phyloP scores from a whole-genome alignment of 1,140 invertebrate species.

The Lucilia cuprina region DNA sequence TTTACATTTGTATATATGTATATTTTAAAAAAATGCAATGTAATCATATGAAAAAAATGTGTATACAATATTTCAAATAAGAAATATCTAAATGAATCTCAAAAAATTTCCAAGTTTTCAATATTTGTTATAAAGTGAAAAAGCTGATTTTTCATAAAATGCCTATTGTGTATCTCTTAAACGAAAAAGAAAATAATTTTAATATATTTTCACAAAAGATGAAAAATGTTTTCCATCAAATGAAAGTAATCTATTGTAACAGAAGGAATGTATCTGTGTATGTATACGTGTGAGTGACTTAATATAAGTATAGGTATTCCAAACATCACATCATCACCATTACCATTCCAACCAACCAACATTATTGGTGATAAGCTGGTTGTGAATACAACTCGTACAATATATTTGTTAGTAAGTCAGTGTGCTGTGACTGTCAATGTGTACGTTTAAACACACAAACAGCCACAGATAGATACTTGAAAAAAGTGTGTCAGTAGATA shows the following conservation, averaged over 20 bases:
- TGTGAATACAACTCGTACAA: neutral
- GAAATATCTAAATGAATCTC: neutral
- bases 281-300: neutral
- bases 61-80: neutral
- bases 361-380: neutral
- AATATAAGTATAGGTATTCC: neutral
- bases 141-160: neutral
- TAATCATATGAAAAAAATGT: neutral
- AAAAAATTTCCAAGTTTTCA: neutral
- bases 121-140: neutral
- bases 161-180: neutral
- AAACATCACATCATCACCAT: slow-evolving; percentile 7
- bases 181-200: neutral
- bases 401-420: neutral
- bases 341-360: neutral
- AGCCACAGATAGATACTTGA: neutral
- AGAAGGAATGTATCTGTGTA: too few species aligned
- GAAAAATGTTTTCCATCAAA: too few species aligned
- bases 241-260: too few species aligned
- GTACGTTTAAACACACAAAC: neutral
- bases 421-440: neutral
- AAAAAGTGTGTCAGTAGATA: slow-evolving; percentile 32
- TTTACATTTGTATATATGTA: too few species aligned
- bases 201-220: neutral
- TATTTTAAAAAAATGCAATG: neutral